These are phyloP conservation scores for Eulithis testata DNA, from an alignment of 2,888 invertebrate genomes.

Conservation along the genomic window DNA sequence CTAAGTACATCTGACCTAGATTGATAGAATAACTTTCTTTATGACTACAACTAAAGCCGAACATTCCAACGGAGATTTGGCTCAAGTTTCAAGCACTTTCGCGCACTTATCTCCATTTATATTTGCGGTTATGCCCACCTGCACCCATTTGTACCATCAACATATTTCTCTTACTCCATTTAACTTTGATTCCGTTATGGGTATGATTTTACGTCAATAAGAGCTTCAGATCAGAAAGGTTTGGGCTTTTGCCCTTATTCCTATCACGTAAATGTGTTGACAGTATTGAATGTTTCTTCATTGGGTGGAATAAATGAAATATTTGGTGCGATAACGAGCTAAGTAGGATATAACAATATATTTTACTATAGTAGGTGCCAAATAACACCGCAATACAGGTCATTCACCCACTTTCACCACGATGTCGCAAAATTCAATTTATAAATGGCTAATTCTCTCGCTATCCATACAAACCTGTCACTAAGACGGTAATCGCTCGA, in stretches of 20 bases:
- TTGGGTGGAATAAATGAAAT: conserved; percentile 15
- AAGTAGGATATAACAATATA: too few species aligned
- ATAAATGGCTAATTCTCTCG: too few species aligned
- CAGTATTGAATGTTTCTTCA: conserved; percentile 42
- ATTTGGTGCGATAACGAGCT: neutral
- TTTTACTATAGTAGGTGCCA: too few species aligned
- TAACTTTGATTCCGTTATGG: conserved; percentile 33
- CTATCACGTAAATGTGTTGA: conserved; percentile 42
- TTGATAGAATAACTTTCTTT: conserved; percentile 17
- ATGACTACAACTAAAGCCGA: conserved; percentile 7
- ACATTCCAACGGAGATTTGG: conserved; percentile 18
- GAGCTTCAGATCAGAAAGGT: conserved; percentile 16
- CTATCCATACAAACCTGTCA: too few species aligned
- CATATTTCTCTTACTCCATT: conserved; percentile 34
- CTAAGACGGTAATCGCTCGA: too few species aligned
- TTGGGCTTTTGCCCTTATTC: conserved; percentile 38
- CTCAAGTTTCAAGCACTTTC: conserved; percentile 24
- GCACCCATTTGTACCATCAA: conserved; percentile 20
- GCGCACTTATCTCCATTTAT: conserved; percentile 27
- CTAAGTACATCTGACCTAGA: conserved; percentile 7
- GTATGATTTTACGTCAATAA: conserved; percentile 14
- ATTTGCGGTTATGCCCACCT: conserved; percentile 29
- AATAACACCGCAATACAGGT: too few species aligned
- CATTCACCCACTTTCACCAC: too few species aligned
- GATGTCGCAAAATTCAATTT: too few species aligned